These are phyloP conservation scores for Dendrocopos noguchii DNA, from an alignment of 2,113 vertebrate species.

Conservation along the genomic window DNA sequence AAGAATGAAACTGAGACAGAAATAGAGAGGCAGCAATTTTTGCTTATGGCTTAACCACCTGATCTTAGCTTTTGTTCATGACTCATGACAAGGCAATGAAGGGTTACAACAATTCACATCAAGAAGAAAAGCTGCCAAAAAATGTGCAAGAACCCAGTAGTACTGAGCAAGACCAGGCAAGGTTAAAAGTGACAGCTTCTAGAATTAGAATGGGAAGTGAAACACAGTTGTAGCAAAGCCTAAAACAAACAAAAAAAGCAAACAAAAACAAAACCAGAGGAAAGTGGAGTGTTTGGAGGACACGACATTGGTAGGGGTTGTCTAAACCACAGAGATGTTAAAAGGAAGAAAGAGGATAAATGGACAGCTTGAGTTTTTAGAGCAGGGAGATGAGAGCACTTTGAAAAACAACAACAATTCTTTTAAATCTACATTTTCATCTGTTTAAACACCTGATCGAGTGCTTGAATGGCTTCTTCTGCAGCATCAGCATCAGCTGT, in stretches of 20 bases:
- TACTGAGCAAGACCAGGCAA: background rate
- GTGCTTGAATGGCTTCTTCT: conserved; percentile 82
- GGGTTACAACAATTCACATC: background rate
- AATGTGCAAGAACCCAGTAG: background rate
- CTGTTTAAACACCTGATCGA: conserved; percentile 82
- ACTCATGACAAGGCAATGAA: background rate
- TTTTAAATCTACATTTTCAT: background rate
- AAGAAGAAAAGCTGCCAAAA: background rate
- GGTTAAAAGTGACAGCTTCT: background rate
- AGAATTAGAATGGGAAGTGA: background rate
- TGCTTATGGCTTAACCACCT: background rate
- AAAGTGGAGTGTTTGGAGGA: background rate
- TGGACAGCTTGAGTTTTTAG: background rate
- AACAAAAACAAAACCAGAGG: background rate
- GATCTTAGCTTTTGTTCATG: background rate
- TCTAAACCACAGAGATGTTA: background rate
- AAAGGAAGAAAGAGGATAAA: background rate
- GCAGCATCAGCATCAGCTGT: conserved; percentile 75
- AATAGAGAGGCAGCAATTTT: background rate
- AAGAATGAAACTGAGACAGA: background rate
- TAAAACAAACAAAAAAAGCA: background rate
- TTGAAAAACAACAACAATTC: background rate
- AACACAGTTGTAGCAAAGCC: background rate
- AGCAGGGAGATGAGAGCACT: background rate
- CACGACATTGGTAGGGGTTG: background rate